Evolutionary conservation across 2,113 vertebrate genomes (phyloP), one percentile per base, ranked within the genome.

Genomic region (Fulmarus glacialis): DNA sequence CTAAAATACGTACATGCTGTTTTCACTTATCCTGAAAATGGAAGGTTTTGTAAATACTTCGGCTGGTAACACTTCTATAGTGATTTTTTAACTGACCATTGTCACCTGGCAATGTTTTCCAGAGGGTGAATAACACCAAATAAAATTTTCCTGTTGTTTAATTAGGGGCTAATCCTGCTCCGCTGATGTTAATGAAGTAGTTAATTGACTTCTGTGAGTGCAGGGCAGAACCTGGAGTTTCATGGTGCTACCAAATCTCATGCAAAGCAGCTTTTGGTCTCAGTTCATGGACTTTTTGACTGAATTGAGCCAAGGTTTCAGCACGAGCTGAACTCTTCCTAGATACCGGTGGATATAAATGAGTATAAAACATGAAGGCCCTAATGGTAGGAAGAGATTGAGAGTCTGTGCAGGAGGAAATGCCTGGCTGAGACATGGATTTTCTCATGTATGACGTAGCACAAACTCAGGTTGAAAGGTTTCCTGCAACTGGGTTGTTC

Each of bases 341-440:
- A 48, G 17, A 2, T 32, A 3, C 6, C 2, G 1, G 40, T 67
- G 68, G 53, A 2, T 89, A 26, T 20, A 5, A 47, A 9, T 18
- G 22, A 13, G 48, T 19, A 5, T 12, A 60, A 64, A 60, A 21
- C 0, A 0, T 9, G 30, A 34, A 14, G 34, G 64, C 11, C 22
- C 14, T 40, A 18, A 20, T 43, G 58, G 9, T 30, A 15, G 42
- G 75, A 82, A 45, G 82, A n/a, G 72, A 27, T 67, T 73, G 38
- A 53, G 45, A 16, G 47, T 23, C 66, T 53, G 59, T 38, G 43
- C 55, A 63, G 64, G 71, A 67, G 36, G 70, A 73, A 22, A 3
- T 26, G 42, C 68, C 53, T 63, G 47, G 13, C 59, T 26, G 22
- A 42, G 15, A 36, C 4, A 8, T 38, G 56, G 36, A 13, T 79